These are phyloP conservation scores for Jacana jacana DNA, from an alignment of 2,113 vertebrate genomes.

Conservation along the genomic window DNA sequence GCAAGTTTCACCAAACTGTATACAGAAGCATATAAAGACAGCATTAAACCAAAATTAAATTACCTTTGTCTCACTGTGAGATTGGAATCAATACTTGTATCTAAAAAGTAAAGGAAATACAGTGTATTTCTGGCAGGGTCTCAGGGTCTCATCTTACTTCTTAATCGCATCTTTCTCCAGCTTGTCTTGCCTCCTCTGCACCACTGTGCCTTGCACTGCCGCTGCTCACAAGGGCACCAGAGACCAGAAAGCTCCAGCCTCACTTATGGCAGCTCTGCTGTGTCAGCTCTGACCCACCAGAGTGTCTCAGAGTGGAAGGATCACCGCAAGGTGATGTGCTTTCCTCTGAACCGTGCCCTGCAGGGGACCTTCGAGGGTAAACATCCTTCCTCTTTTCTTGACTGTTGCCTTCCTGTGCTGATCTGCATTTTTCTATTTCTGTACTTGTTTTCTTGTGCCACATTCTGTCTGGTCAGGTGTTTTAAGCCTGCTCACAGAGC, in stretches of 20 bases:
- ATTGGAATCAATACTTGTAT: conserved; percentile 13
- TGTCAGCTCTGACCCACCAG: neutral
- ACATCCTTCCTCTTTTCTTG: neutral
- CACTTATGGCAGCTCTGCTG: neutral
- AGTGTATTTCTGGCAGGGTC: neutral
- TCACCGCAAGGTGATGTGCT: neutral
- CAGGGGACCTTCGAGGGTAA: neutral
- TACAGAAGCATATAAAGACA: neutral
- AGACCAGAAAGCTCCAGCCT: neutral
- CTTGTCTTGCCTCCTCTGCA: neutral
- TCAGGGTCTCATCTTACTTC: neutral
- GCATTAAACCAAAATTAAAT: conserved; percentile 19
- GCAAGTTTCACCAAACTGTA: neutral
- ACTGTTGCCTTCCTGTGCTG: neutral
- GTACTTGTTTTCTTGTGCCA: fast-evolving
- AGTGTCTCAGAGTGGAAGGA: neutral
- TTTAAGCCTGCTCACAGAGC: neutral
- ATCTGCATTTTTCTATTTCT: neutral
- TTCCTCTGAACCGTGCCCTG: neutral
- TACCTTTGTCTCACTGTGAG: neutral
- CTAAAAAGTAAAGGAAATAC: conserved; percentile 5
- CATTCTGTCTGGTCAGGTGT: neutral
- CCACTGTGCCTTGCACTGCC: neutral
- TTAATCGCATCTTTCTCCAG: neutral
- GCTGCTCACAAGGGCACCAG: neutral